These are phyloP conservation scores for Tachuris rubrigastra DNA, from an alignment of 2,113 vertebrate species.

Conservation along the genomic window DNA sequence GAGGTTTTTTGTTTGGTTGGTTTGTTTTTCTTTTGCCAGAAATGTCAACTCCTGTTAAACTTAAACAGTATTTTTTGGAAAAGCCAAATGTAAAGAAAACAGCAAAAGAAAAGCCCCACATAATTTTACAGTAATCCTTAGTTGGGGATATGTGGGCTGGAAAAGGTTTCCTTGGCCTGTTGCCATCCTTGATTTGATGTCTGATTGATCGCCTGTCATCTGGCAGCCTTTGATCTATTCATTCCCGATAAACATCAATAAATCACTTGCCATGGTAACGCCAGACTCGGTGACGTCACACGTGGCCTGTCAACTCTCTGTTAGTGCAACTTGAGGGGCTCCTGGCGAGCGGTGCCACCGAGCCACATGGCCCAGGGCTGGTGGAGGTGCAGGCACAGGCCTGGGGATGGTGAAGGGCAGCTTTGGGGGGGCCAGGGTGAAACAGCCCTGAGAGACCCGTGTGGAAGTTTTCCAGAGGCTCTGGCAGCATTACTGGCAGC, in stretches of 20 bases:
- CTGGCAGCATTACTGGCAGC: not conserved
- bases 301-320: slow-evolving; percentile 81
- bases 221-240: slow-evolving; percentile 97
- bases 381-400: not conserved
- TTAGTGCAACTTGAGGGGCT: slow-evolving; percentile 69
- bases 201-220: slow-evolving; percentile 96
- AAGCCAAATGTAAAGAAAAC: slow-evolving; percentile 57
- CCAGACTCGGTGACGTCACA: slow-evolving; percentile 86
- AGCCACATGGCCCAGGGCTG: slow-evolving; percentile 15
- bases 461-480: not conserved
- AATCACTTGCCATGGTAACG: slow-evolving; percentile 88
- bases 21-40: slow-evolving; percentile 39
- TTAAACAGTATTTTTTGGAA: slow-evolving; percentile 57
- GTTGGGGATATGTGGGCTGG: slow-evolving; percentile 79
- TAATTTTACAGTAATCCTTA: slow-evolving; percentile 82
- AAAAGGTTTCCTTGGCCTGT: slow-evolving; percentile 89
- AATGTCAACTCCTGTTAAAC: slow-evolving; percentile 71
- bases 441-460: rapidly evolving
- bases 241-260: slow-evolving; percentile 98
- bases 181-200: slow-evolving; percentile 97
- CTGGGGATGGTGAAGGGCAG: not conserved
- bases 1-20: not conserved
- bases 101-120: slow-evolving; percentile 64
- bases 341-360: slow-evolving; percentile 17
- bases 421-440: not conserved